Base-by-base conservation (phyloP, 2,888 invertebrate species). In the Antheraea assamensis region DNA sequence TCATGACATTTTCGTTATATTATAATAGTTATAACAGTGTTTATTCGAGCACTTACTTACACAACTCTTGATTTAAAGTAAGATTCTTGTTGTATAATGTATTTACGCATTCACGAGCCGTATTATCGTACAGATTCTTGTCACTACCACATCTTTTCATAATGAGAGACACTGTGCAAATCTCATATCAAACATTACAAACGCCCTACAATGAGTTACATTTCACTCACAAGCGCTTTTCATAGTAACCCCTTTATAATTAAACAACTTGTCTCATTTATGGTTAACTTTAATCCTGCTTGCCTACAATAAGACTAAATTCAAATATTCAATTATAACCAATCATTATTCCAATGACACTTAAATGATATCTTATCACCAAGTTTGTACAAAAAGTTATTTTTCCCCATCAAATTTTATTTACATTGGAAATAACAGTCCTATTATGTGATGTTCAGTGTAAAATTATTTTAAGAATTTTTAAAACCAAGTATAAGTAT, bases 401-500 rank as follows among this genome's bases (percentile, higher is more conserved):
- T 68, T 68, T 68, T 68, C 2, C 17, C 15, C n/a, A 10, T 35
- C 31, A n/a, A 31, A 35, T 68, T n/a, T n/a, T 68, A 68, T 68
- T 35, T 68, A 68, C 68, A 68, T 68, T 35, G 5, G n/a, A 66
- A 66, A 35, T 68, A 21, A n/a, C 31, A 68, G 68, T 68, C 35
- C 21, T 66, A 21, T 5, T 3, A 15, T n/a, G 31, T 68, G 68
- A 68, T 68, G 68, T 31, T 35, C n/a, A 10, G 35, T 68, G 10
- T 68, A 68, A 68, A 68, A 64, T 64, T 64, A 64, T 66, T 31
- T 21, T 31, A 31, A 66, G 21, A 66, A 31, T 24, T 55, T 13
- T 24, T n/a, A 58, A 55, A n/a, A 55, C n/a, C 19, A n/a, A 24
- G 13, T 30, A 19, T 35, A 21, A n/a, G 35, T 3, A 68, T 35